A percentile compares a stretch with the other conserved stretches of the same genome.
phyloP scores from a whole-genome alignment of 2,113 vertebrate species.

The mouse (Mus musculus) region GRCm39 chr13:96717001-96717500 shows the following conservation, averaged over 20 bases:
- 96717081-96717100: background rate
- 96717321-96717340: constrained; percentile 7
- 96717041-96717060: constrained; percentile 39
- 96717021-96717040: background rate
- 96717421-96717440: constrained; percentile 42
- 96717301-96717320: background rate
- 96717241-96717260: background rate
- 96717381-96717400: constrained; percentile 52
- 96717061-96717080: constrained; percentile 8
- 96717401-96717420: constrained; percentile 6
- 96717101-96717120: background rate
- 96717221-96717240: background rate
- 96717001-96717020: background rate
- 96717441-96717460: constrained; percentile 57
- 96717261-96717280: constrained; percentile 16
- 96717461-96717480: constrained; percentile 23
- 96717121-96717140: background rate
- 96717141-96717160: constrained; percentile 41
- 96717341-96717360: constrained; percentile 19
- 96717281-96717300: constrained; percentile 2
- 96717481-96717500: constrained; percentile 28
- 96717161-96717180: constrained; percentile 45
- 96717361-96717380: constrained; percentile 47
- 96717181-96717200: constrained; percentile 45
- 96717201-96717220: background rate